phyloP scores from a whole-genome alignment of 2,888 invertebrate species.

The Chymomyza caudatula region DNA sequence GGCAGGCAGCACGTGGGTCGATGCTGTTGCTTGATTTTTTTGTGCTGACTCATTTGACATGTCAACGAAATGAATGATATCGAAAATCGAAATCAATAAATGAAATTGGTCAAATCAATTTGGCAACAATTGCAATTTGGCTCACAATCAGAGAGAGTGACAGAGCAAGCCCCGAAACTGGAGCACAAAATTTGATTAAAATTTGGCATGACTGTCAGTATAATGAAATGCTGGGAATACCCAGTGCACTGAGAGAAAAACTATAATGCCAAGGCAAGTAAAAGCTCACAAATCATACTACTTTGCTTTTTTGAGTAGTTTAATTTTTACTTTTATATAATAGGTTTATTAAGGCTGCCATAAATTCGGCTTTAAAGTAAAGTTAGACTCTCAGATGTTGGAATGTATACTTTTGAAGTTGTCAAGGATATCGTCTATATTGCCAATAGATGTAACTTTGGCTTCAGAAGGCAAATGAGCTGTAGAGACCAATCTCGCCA shows the following conservation, averaged over 20 bases:
- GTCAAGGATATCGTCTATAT: no score
- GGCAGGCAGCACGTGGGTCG: constrained; percentile 16
- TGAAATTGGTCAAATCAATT: constrained; percentile 71
- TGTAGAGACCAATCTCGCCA: no score
- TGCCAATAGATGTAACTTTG: no score
- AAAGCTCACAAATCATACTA: no score
- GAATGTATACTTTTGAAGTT: no score
- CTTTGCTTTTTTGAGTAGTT: no score
- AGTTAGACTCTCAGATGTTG: no score
- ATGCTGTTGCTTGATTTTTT: constrained; percentile 8
- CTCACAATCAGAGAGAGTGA: constrained; percentile 4
- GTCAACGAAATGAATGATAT: constrained; percentile 64
- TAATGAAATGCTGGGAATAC: constrained; percentile 6
- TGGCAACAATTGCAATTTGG: constrained; percentile 70
- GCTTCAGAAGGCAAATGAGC: no score
- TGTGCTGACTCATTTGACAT: constrained; percentile 64
- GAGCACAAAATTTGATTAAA: constrained; percentile 65
- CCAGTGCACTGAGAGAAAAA: neutral
- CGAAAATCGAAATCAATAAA: constrained; percentile 70
- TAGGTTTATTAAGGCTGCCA: no score
- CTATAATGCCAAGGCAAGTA: neutral
- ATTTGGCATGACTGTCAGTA: constrained; percentile 7
- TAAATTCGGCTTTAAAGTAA: no score
- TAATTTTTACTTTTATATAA: no score
- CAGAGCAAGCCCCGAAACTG: constrained; percentile 34